Base-by-base conservation (phyloP, 2,888 invertebrate species). In the Lissonota sp. region DNA sequence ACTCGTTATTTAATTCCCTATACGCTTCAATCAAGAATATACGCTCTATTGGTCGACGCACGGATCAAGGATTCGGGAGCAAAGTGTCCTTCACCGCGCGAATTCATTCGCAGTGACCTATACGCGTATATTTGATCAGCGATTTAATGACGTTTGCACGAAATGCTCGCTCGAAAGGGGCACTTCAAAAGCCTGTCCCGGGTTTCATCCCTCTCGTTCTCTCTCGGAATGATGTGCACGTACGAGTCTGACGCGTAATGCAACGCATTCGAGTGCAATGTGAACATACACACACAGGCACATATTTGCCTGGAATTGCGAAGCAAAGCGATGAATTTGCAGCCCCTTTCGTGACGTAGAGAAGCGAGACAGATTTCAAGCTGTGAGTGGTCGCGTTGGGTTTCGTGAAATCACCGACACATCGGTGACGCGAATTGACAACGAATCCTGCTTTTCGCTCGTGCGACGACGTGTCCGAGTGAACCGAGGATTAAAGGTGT, bases 111-210 rank as follows among this genome's bases (percentile, higher is more conserved):
- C 57, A 37, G 53, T n/a, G 74, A 53, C 46, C 46, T 16, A 8
- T 42, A n/a, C n/a, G 40, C 26, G 26, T 26, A 16, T 62, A 67
- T 71, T 80, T 76, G 75, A 75, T 71, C 71, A 26, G 26, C 51
- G 71, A 80, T 75, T 67, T 71, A 71, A 80, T 80, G 66, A 80
- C 66, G 66, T 71, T 80, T 71, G 46, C 80, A 62, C 57, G 46
- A 55, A 75, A 51, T 42, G 70, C 60, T 70, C 5, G 64, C 69
- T 66, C 46, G 46, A 40, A 8, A 14, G 53, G 51, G 53, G 53
- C 53, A 53, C 14, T 51, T 39, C 40, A 62, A 26, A 26, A 40
- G 39, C 51, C 6, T 14, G n/a, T n/a, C 55, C 39, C 55, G 26
- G 26, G 26, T 26, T 26, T 3, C 26, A 26, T 4, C 51, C 46